Conservation (phyloP, 2,888 invertebrate species). For the Xylota sylvarum region DNA sequence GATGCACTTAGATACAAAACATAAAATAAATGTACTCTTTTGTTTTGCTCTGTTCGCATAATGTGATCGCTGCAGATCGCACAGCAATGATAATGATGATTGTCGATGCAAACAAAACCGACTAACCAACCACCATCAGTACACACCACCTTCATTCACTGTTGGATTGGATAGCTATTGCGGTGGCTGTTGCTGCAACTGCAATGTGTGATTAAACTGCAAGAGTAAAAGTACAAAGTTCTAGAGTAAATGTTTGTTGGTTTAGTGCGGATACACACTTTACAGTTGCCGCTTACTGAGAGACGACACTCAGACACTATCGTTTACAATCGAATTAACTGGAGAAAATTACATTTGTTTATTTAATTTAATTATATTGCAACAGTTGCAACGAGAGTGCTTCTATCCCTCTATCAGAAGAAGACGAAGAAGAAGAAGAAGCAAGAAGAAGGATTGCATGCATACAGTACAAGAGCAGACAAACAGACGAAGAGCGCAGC, state of each 20-base stretch:
- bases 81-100: constrained; percentile 29
- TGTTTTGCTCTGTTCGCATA: constrained; percentile 11
- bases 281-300: constrained; percentile 61
- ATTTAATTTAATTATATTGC: constrained; percentile 72
- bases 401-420: constrained; percentile 8
- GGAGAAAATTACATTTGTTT: constrained; percentile 70
- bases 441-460: neutral
- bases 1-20: constrained; percentile 32
- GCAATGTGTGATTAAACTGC: constrained; percentile 34
- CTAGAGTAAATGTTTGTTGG: constrained; percentile 49
- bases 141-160: constrained; percentile 33
- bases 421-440: too few relatives aligned
- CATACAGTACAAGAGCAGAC: constrained; percentile 8
- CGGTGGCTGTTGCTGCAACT: neutral
- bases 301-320: constrained; percentile 62
- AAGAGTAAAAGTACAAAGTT: constrained; percentile 59
- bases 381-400: constrained; percentile 28
- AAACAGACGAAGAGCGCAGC: constrained; percentile 20
- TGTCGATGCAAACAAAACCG: constrained; percentile 12
- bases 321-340: constrained; percentile 68
- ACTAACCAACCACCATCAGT: constrained; percentile 2
- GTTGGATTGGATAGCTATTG: neutral
- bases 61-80: constrained; percentile 16
- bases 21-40: constrained; percentile 8
- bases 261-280: constrained; percentile 61